Percentiles rank a stretch among this genome's conserved stretches.
Conservation (phyloP, 2,888 invertebrate genomes). For the Drosophila colorata region DNA sequence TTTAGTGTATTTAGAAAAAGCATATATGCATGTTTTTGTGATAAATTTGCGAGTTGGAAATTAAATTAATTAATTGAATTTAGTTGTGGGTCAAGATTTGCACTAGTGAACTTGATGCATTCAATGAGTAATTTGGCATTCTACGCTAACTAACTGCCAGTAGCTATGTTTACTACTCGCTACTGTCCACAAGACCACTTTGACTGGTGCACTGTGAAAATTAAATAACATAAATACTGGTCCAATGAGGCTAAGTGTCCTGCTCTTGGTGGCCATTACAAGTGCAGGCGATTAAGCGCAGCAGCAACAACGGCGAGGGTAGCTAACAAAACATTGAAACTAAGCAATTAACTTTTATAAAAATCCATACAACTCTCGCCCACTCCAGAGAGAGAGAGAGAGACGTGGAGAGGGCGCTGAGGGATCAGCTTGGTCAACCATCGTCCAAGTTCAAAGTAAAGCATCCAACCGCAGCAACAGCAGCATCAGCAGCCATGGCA, state of each 20-base stretch:
- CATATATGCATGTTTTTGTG: no score
- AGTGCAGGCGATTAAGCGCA: conserved; percentile 34
- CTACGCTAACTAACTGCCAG: neutral
- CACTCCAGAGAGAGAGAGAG: neutral
- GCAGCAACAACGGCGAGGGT: conserved; percentile 15
- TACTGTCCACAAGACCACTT: conserved; percentile 8
- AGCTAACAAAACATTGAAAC: conserved; percentile 47
- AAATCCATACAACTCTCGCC: conserved; percentile 34
- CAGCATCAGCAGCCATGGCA: conserved; percentile 33
- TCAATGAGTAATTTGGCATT: no score
- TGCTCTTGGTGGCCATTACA: conserved; percentile 25
- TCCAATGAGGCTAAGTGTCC: conserved; percentile 20
- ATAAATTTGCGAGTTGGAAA: no score
- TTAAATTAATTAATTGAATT: no score
- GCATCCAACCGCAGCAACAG: conserved; percentile 30
- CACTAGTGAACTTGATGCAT: neutral
- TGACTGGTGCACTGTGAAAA: conserved; percentile 32
- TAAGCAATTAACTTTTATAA: conserved; percentile 57
- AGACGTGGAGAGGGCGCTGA: neutral
- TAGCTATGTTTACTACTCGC: neutral
- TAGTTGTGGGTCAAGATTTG: no score
- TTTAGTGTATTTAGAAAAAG: no score
- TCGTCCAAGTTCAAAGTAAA: conserved; percentile 35
- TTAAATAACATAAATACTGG: conserved; percentile 22
- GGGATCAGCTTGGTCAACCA: conserved; percentile 20